Base-by-base conservation (phyloP, 2,797 vertebrate species). In the Furcifer pardalis region DNA sequence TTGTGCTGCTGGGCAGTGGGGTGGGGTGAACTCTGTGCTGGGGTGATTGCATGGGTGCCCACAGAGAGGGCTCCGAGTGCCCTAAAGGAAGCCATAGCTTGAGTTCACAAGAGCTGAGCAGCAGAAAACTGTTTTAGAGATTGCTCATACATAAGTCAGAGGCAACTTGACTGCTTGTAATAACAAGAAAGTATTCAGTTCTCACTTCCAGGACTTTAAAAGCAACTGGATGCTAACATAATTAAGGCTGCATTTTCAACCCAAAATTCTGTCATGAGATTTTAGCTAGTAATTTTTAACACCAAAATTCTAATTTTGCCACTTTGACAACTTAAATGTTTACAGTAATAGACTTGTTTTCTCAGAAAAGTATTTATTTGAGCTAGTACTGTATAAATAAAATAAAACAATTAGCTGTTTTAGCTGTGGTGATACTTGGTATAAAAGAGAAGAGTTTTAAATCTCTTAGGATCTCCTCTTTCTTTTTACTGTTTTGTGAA, bases 201-300 rank as follows among this genome's bases (percentile, higher is more conserved):
- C 63, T 89, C 60, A 76, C 32, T 82, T 89, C 87, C 91, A 85
- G 72, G 90, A 88, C 89, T 91, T 89, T 92, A 90, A 90, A 93
- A 85, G 83, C 84, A 89, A 88, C 66, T 74, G 82, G 52, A 44
- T 52, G 87, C 88, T 83, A 81, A 35, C 87, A 91, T 17, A 93
- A 88, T 90, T 81, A 89, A 75, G n/a, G 40, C 37, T 86, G 85
- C 82, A 32, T 25, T 92, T 72, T 78, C 87, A 56, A 49, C 35
- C 74, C 63, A 87, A 76, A 69, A 75, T 71, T 65, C 56, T 80
- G 89, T 66, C 78, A 85, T 71, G 32, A 59, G 82, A 85, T 88
- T 87, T 90, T 89, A 88, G 81, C 87, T 85, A 85, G 89, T 86
- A 91, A 87, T 82, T 90, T 68, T 62, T 76, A 49, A 71, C 30